phyloP scores from a whole-genome alignment of 2,888 invertebrate genomes.

The Scaptodrosophila latifasciaeformis region DNA sequence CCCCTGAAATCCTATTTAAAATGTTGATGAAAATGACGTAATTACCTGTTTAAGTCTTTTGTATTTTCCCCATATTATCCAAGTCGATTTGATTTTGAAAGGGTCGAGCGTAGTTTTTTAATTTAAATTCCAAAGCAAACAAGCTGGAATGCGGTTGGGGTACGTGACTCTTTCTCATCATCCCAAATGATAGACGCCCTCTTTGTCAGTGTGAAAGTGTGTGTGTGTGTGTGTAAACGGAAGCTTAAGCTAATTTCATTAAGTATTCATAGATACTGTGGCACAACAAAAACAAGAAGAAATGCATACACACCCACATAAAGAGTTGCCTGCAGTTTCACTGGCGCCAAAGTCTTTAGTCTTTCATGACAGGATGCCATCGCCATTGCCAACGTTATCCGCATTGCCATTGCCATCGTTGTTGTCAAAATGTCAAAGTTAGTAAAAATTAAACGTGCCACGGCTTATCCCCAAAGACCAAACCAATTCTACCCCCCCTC shows the following conservation, averaged over 20 bases:
- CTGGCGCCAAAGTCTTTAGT: slow-evolving; percentile 5
- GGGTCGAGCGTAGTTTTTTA: too few species aligned
- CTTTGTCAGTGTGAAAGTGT: too few species aligned
- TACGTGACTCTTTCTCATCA: slow-evolving; percentile 12
- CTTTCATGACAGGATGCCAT: too few species aligned
- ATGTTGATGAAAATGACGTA: not conserved
- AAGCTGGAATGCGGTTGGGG: slow-evolving; percentile 12
- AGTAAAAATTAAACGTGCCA: slow-evolving; percentile 18
- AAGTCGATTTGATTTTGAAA: too few species aligned
- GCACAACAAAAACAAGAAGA: slow-evolving; percentile 10
- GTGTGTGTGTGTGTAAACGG: slow-evolving; percentile 26
- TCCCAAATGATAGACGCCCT: too few species aligned
- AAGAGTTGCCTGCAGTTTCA: not conserved
- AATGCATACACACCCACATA: slow-evolving; percentile 6
- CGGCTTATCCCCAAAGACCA: not conserved
- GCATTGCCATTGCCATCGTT: slow-evolving; percentile 7
- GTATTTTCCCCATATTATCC: not conserved
- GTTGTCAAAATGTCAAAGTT: slow-evolving; percentile 31
- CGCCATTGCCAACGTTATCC: too few species aligned
- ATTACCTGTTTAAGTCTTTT: not conserved
- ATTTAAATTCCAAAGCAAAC: slow-evolving; percentile 26
- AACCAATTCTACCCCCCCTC: too few species aligned
- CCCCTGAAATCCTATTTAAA: not conserved
- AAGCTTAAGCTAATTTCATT: slow-evolving; percentile 62
- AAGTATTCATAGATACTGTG: slow-evolving; percentile 58